Base-by-base conservation (phyloP, 2,797 vertebrate genomes). In the Prunella strophiata region DNA sequence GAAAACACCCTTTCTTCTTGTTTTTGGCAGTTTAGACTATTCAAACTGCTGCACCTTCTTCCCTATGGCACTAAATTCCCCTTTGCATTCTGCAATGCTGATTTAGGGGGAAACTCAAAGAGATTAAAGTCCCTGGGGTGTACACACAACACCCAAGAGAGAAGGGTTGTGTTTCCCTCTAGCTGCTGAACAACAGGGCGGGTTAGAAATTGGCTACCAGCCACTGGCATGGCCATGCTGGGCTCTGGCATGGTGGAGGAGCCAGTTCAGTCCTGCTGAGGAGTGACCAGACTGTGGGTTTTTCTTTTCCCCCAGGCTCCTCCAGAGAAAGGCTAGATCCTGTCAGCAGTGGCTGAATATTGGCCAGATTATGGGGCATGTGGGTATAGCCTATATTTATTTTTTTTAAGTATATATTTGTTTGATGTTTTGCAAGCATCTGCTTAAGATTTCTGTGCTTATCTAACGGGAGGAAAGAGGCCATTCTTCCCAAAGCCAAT, bases 401-500 rank as follows among this genome's bases (percentile, higher is more conserved):
- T 93, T 94, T 83, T 91, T 91, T 71, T 0, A 88, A 96, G 72
- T 89, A 85, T 91, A 52, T 93, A 90, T 94, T 96, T 97, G 94
- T 97, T 97, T 97, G 96, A 97, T 96, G 94, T 97, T 95, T 93
- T 86, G 89, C 94, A 95, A 96, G 91, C 97, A 96, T 97, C 96
- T 97, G 96, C 96, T 97, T 97, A 95, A 96, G 93, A 96, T 97
- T 97, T 97, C 91, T 97, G 90, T 93, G 96, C 97, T 97, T 96
- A 97, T 96, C 96, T 96, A 96, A 94, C 0, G 3, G 94, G 96
- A 96, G 93, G 95, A 95, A 95, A 89, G 80, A 94, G 75, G 72
- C 91, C 91, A 87, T 96, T 97, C 96, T 97, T 95, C 94, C 90
- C 87, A 90, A 95, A 96, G 94, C 92, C 85, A 92, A 36, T 38